Conservation (phyloP, 2,797 vertebrate species). For the Otolemur crassicaudatus region DNA sequence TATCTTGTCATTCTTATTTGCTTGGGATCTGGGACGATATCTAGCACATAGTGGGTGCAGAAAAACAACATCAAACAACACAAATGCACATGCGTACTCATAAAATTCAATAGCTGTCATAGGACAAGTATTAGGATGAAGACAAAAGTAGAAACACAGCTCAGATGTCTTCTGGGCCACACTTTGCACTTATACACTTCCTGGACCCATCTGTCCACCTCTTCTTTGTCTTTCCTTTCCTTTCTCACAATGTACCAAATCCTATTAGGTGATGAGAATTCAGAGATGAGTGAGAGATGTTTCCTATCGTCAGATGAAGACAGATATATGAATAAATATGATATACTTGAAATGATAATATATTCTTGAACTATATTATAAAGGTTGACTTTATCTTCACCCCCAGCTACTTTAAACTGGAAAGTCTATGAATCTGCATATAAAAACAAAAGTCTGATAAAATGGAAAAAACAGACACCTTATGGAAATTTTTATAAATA, state of each 20-base stretch:
- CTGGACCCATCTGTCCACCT: background rate
- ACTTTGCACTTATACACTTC: background rate
- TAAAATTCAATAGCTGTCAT: background rate
- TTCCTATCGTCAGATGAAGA: background rate
- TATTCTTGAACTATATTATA: background rate
- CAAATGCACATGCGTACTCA: background rate
- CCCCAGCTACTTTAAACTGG: background rate
- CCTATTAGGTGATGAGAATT: background rate
- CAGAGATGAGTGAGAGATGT: background rate
- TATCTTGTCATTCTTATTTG: background rate
- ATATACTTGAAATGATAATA: background rate
- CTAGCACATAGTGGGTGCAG: background rate
- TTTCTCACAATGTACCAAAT: background rate
- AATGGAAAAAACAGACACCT: constrained; percentile 10
- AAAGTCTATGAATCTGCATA: background rate
- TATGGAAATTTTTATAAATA: background rate
- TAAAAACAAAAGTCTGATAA: background rate
- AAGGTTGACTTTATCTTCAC: background rate
- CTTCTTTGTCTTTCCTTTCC: background rate
- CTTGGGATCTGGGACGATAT: background rate
- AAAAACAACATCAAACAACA: background rate
- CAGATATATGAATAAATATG: background rate
- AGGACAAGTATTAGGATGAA: background rate
- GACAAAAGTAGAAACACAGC: background rate
- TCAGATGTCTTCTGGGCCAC: background rate